Base-by-base conservation (phyloP, 2,888 invertebrate genomes). In the Alsophila aescularia region DNA sequence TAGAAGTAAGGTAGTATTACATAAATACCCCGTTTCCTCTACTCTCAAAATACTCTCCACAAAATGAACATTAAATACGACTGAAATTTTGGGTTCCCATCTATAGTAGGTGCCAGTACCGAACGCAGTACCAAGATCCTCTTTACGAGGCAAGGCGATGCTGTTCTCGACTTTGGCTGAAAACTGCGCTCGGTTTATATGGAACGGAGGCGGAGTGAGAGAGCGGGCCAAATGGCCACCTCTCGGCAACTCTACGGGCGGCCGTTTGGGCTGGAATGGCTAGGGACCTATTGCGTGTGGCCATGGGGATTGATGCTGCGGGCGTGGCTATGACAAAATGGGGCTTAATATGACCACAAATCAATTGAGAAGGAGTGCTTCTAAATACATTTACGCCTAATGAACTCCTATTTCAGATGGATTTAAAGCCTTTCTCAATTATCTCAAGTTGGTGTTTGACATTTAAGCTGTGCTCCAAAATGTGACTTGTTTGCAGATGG, bases 121-220 rank as follows among this genome's bases (percentile, higher is more conserved):
- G n/a, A 50, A 52, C 51, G 70, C 76, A 77, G 81, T 76, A 83
- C 84, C 79, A 78, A 79, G 78, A 75, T 79, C 70, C 69, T 53
- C 77, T 90, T 91, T 90, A 90, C 88, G 90, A 90, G 77, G 77
- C 71, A 63, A 68, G 73, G 83, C 85, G 88, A 88, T 81, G 83
- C 85, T 85, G 86, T 82, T 85, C 81, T 82, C 79, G 70, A 80
- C 75, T 81, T 76, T 77, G 75, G 79, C 81, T 83, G 81, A 77
- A 83, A 87, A 87, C 85, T 83, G 80, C 77, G 73, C 77, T 76
- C 76, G 74, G 83, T 89, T 87, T 89, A 89, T 87, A 81, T 76
- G 83, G 79, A 83, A 81, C 79, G 83, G 80, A 83, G 85, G 79
- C 79, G 84, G 80, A 75, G 85, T 81, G 79, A 83, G 79, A 69